Evolutionary conservation across 2,113 vertebrate genomes (phyloP), one percentile per base, ranked within the genome.

Genomic region (Athene cunicularia): DNA sequence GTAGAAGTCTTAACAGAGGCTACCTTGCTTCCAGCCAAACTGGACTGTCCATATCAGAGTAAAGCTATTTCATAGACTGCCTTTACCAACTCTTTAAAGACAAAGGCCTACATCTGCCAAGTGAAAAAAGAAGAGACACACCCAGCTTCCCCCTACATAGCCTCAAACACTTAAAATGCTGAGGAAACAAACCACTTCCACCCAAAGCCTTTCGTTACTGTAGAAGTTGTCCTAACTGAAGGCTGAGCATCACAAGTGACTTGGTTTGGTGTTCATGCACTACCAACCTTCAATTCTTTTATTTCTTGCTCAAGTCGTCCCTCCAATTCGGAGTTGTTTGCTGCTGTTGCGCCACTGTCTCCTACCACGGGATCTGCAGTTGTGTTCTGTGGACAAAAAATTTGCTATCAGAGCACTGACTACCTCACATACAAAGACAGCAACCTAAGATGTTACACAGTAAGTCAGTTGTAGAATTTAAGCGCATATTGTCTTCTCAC

Each of bases 251-350:
- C 9, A 16, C 9, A 16, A 32, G 4, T 11, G 16, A 60, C n/a
- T 47, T 28, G 2, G 12, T 33, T 58, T 43, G 20, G 27, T 50
- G 33, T 47, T 92, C 60, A 50, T n/a, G n/a, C 60, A 33, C 37
- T 52, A 95, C 92, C 22, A 58, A 99, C 99, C 99, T 99, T 99
- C 68, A 99, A 89, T 72, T 98, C 98, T 94, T 98, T 98, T 6
- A 97, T 98, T 82, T 99, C 99, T 30, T 98, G 97, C 21, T 98
- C 95, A 1, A 99, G 97, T 50, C 97, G 98, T 75, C 97, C 98
- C 89, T 99, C 98, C 20, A 98, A 18, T 41, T 99, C 98, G 1
- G 97, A 88, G 76, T 92, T 92, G 84, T 94, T 97, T 6, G 91
- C 90, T 43, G 93, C 41, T 35, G 93, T 62, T 52, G 70, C 33